Base-by-base conservation (phyloP, 2,888 invertebrate genomes). In the Leptogaster cylindrica region DNA sequence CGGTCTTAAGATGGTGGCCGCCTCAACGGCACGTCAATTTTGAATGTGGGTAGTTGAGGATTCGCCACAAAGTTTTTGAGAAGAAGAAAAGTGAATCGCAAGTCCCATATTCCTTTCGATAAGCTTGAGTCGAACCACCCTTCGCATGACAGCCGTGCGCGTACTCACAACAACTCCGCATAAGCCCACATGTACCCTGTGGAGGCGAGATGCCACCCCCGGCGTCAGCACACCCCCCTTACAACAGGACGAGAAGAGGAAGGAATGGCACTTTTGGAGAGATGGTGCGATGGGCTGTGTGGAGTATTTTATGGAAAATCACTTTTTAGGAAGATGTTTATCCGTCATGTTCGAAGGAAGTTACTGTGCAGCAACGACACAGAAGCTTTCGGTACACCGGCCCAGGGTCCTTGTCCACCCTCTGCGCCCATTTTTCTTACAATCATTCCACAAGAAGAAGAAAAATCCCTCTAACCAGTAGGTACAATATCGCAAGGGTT, bases 61-160 rank as follows among this genome's bases (percentile, higher is more conserved):
- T 52, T 58, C 65, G 65, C 63, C 65, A 67, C 65, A 44, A 66
- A 64, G 48, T 64, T 66, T 66, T 52, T 41, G 31, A 25, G 41
- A 63, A 41, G 66, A 39, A 36, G 33, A 33, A 50, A 50, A 46
- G 50, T 65, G 65, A 65, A 51, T 27, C 50, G 39, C 25, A 12
- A 55, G 31, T 41, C 64, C 63, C 63, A 69, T 69, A 69, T 69
- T 65, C 67, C 65, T 61, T 58, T 65, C 67, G 70, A 70, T 67
- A 67, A 70, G 70, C 70, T 63, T 52, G 50, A 67, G 67, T 65
- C 65, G 33, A 70, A 65, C 70, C 70, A 58, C 67, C 70, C 70
- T 66, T 65, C 61, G 31, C 27, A 69, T 67, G 67, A 67, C 63
- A 67, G 52, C 67, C 67, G 65, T 70, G 70, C 70, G 70, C 70